Percentiles rank a stretch among this genome's conserved stretches.
phyloP scores from a whole-genome alignment of 2,888 invertebrate species.

The Himalopsyche kuldschensis region DNA sequence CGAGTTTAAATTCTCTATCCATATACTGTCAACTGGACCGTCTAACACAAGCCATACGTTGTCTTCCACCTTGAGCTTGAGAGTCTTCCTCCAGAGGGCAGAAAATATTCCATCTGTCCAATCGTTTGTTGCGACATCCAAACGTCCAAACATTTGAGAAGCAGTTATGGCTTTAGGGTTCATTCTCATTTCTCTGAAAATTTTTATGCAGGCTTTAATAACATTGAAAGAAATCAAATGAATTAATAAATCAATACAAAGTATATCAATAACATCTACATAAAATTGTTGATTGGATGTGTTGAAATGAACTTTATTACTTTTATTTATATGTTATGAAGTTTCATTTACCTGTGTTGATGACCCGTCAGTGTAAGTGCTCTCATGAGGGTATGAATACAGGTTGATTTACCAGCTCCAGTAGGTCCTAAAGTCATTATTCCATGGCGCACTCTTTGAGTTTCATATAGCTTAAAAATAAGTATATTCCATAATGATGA shows the following conservation, averaged over 20 bases:
- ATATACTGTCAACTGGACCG: constrained; percentile 96
- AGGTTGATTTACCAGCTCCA: constrained; percentile 93
- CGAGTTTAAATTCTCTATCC: constrained; percentile 98
- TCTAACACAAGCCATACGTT: constrained; percentile 93
- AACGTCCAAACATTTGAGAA: constrained; percentile 94
- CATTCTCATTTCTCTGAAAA: constrained; percentile 89
- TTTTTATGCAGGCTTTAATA: not conserved
- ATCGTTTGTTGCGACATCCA: constrained; percentile 96
- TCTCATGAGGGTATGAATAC: constrained; percentile 88
- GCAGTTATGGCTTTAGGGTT: constrained; percentile 98
- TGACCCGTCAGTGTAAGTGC: constrained; percentile 84
- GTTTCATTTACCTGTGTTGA: constrained; percentile 68
- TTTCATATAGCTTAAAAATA: constrained; percentile 78
- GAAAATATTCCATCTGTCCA: constrained; percentile 99
- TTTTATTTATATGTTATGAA: not conserved
- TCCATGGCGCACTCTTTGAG: constrained; percentile 92
- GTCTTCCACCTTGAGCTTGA: constrained; percentile 85
- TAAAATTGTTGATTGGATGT: too few species aligned
- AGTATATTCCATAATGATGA: not conserved
- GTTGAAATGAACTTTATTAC: too few species aligned
- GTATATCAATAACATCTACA: too few species aligned
- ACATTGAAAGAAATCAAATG: too few species aligned
- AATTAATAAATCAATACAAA: too few species aligned
- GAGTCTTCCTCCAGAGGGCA: constrained; percentile 92
- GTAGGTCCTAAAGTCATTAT: constrained; percentile 95